A percentile compares a stretch with the other conserved stretches of the same genome.
phyloP scores from a whole-genome alignment of 1,140 invertebrate genomes.

The Ceratitis capitata region DNA sequence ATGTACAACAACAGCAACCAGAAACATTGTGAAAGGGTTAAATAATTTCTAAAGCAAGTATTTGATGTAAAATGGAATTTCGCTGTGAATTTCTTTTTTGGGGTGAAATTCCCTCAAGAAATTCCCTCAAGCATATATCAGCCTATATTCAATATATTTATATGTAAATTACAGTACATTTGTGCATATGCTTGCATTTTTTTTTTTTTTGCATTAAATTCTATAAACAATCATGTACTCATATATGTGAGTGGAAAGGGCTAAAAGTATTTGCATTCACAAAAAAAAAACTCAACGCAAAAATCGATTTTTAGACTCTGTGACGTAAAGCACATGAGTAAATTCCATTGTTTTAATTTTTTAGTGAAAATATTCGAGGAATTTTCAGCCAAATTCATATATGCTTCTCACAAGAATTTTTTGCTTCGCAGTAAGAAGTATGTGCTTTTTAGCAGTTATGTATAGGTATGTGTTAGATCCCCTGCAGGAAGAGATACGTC shows the following conservation, averaged over 20 bases:
- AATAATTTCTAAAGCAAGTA: neutral
- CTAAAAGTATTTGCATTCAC: neutral
- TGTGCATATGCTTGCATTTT: neutral
- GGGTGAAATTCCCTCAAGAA: neutral
- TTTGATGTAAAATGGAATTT: neutral
- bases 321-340: neutral
- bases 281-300: neutral
- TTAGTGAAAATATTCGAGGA: neutral
- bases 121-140: too few relatives aligned
- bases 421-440: too few relatives aligned
- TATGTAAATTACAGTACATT: neutral
- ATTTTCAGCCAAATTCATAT: neutral
- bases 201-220: neutral
- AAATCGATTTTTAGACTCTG: neutral
- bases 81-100: neutral
- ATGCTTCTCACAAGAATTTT: neutral
- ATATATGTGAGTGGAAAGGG: neutral
- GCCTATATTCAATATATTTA: too few relatives aligned
- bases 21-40: neutral
- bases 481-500: too few relatives aligned
- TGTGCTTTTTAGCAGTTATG: neutral
- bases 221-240: neutral
- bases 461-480: neutral
- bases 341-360: neutral
- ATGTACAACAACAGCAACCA: neutral